Evolutionary conservation across 2,113 vertebrate species (phyloP), one percentile per base, ranked within the genome.

Genomic region (Ceyx margarethae): DNA sequence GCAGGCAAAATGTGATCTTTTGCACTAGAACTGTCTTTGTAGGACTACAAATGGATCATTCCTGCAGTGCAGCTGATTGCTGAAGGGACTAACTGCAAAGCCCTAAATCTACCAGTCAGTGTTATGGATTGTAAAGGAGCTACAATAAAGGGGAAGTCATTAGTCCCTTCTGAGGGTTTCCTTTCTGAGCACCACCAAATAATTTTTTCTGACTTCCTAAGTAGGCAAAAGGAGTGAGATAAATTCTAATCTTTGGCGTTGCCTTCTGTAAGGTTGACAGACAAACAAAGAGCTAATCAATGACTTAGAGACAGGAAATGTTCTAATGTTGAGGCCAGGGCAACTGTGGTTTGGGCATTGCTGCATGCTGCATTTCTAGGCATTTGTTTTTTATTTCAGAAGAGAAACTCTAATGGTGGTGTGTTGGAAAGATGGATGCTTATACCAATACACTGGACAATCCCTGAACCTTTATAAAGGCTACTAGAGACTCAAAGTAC

Each of bases 131-230:
- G 57, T 79, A 28, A 51, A 73, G 87, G n/a, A 54, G 54, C 64
- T 81, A 21, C 60, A n/a, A 43, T 72, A 42, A 48, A 72, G 58
- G 33, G 75, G 60, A 87, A 85, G 50, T 82, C 66, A 50, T 93
- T 91, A 89, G 54, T 73, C 51, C 43, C 48, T 56, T 86, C n/a
- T n/a, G 62, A 86, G 53, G 62, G 62, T 81, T 95, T 94, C 79
- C 85, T 82, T 72, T 71, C 37, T 50, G 62, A 91, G 75, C 80
- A 89, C 71, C 54, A 66, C 28, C 56, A 42, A 77, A 69, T 81
- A 43, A 66, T 69, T 93, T 58, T 79, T 77, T 79, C 71, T 85
- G 64, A 68, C 81, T 85, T 84, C 56, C 33, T 68, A 73, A 91
- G 79, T 45, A 91, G 67, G 67, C 56, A 77, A 61, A 14, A 85